Evolutionary conservation across 1,140 invertebrate genomes (phyloP).

Genomic region (Daktulosphaira vitifoliae): DNA sequence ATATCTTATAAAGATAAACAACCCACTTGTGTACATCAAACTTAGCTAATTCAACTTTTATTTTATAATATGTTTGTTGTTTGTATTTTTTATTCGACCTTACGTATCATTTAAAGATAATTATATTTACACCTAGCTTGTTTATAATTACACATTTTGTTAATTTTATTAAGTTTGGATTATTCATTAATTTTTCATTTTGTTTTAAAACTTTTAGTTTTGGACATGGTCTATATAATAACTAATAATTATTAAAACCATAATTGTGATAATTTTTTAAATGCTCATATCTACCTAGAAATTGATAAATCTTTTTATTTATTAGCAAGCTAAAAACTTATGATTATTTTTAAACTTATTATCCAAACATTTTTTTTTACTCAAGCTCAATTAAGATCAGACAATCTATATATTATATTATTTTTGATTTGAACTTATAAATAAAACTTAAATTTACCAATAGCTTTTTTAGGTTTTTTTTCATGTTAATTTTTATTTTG

Average conservation of each 20-base stretch:
- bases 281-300: conserved; percentile 33
- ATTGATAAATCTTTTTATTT: conserved; percentile 1
- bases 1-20: too few relatives aligned
- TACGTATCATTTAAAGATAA: too few relatives aligned
- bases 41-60: too few relatives aligned
- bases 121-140: too few relatives aligned
- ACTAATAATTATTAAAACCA: conserved; percentile 15
- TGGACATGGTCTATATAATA: not conserved
- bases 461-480: conserved; percentile 25
- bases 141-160: too few relatives aligned
- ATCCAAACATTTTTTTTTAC: conserved; percentile 2
- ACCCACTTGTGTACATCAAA: too few relatives aligned
- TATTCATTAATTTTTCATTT: too few relatives aligned
- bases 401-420: conserved; percentile 25
- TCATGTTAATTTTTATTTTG: conserved; percentile 12
- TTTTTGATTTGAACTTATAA: conserved; percentile 7
- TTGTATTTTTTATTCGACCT: too few relatives aligned
- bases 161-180: too few relatives aligned
- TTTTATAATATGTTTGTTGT: too few relatives aligned
- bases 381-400: conserved; percentile 28
- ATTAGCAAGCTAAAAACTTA: conserved; percentile 10
- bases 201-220: too few relatives aligned
- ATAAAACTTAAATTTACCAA: conserved; percentile 24
- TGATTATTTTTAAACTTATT: conserved; percentile 13
- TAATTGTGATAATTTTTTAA: conserved; percentile 37